Evolutionary conservation across 64 coral and sea anemone species (phyloP).

Genomic region (Catalaphyllia jardinei): DNA sequence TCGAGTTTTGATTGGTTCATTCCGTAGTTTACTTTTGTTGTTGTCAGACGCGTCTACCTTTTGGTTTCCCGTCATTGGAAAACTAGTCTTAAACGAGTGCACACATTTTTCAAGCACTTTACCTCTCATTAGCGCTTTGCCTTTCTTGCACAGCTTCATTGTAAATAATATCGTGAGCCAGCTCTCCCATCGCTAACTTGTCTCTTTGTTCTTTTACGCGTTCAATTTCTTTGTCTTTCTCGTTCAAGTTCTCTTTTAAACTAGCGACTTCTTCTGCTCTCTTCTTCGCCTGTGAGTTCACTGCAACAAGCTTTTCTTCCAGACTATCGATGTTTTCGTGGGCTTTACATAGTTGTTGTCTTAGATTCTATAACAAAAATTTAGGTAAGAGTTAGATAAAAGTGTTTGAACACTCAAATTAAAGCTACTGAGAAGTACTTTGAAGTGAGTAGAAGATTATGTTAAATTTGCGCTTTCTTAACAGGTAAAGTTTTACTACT

Average conservation of each 20-base stretch:
- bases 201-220: conserved; percentile 67
- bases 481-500: not conserved
- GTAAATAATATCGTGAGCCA: conserved; percentile 72
- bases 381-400: not conserved
- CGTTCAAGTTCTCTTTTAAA: conserved; percentile 39
- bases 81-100: not conserved
- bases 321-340: conserved; percentile 55
- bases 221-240: conserved; percentile 44
- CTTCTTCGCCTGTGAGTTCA: conserved; percentile 40
- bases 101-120: not conserved
- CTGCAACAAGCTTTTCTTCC: conserved; percentile 34
- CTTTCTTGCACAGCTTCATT: conserved; percentile 58
- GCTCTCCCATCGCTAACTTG: conserved; percentile 43
- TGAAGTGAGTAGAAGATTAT: too few species aligned
- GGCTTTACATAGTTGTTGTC: conserved; percentile 57
- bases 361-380: conserved; percentile 20
- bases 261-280: conserved; percentile 52
- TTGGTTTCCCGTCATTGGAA: not conserved
- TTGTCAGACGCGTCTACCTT: not conserved
- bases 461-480: too few species aligned
- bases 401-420: too few species aligned
- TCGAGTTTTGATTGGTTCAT: not conserved
- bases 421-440: too few species aligned
- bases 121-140: conserved; percentile 77
- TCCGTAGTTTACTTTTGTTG: not conserved